Percentiles rank a stretch among this genome's conserved stretches.
phyloP scores from a whole-genome alignment of 2,797 vertebrate genomes.

The Varecia variegata region DNA sequence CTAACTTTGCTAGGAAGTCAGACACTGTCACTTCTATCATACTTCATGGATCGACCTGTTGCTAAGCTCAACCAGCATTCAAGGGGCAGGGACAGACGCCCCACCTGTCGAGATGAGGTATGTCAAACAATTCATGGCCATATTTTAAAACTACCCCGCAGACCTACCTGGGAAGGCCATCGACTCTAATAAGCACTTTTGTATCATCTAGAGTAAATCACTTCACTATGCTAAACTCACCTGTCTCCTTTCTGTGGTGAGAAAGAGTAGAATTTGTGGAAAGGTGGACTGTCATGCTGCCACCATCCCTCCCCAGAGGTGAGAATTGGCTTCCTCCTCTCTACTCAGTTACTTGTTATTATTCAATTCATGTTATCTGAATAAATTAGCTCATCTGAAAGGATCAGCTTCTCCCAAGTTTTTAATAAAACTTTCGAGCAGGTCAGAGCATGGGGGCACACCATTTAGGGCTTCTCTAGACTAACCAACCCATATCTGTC shows the following conservation, averaged over 20 bases:
- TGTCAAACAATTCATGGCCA: neutral
- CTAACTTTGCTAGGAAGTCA: neutral
- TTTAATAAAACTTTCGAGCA: conserved; percentile 43
- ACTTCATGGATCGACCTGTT: neutral
- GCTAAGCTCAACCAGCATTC: neutral
- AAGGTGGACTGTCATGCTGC: accelerated
- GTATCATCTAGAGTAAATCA: neutral
- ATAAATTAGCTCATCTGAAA: neutral
- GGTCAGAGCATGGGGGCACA: neutral
- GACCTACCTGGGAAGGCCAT: neutral
- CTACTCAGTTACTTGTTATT: neutral
- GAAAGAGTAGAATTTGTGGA: neutral
- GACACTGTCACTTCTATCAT: neutral
- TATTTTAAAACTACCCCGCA: neutral
- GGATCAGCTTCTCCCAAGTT: neutral
- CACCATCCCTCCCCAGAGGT: accelerated
- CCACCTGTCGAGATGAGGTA: neutral
- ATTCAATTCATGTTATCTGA: neutral
- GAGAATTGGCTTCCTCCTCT: neutral
- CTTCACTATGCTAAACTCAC: neutral
- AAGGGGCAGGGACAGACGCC: neutral
- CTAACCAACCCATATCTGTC: neutral
- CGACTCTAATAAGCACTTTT: neutral
- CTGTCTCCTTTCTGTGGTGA: neutral
- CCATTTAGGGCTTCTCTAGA: neutral